phyloP scores from a whole-genome alignment of 30 jellyfish, hydroid and myxozoan species.

The Cassiopea xamachana region DNA sequence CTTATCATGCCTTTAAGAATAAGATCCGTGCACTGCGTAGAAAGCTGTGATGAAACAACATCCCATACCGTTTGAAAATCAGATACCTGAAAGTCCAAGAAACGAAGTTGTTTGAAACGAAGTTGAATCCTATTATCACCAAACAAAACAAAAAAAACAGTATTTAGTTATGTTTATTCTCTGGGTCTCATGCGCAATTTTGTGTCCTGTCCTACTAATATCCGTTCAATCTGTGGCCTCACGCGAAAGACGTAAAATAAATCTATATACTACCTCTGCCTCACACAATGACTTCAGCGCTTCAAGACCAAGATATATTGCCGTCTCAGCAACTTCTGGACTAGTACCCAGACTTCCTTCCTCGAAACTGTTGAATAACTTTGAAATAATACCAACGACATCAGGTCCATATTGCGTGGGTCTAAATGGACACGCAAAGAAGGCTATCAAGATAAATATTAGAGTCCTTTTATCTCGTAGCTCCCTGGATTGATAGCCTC shows the following conservation, averaged over 20 bases:
- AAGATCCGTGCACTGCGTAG: slow-evolving; percentile 18
- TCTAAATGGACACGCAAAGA: background rate
- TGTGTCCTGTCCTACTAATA: too few relatives aligned
- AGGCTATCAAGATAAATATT: background rate
- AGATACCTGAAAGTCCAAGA: slow-evolving; percentile 43
- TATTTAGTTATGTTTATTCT: too few relatives aligned
- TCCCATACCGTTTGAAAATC: slow-evolving; percentile 81
- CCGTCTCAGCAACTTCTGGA: slow-evolving; percentile 46
- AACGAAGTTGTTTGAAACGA: background rate
- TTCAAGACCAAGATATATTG: slow-evolving; percentile 46
- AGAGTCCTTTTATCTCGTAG: background rate
- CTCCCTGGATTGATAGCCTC: background rate
- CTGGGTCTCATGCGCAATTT: too few relatives aligned
- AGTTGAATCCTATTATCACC: too few relatives aligned
- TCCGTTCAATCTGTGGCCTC: background rate
- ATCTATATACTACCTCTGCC: slow-evolving; percentile 26
- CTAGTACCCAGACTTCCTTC: slow-evolving; percentile 1
- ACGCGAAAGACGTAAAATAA: too few relatives aligned
- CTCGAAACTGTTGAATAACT: slow-evolving; percentile 36
- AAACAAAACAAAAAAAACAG: too few relatives aligned
- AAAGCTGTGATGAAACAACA: slow-evolving; percentile 59
- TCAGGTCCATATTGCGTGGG: slow-evolving; percentile 71
- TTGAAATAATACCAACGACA: slow-evolving; percentile 49
- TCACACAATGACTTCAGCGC: slow-evolving; percentile 63
- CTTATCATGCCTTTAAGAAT: slow-evolving; percentile 68